phyloP scores from a whole-genome alignment of 2,888 invertebrate species.

The Agonopterix arenella region DNA sequence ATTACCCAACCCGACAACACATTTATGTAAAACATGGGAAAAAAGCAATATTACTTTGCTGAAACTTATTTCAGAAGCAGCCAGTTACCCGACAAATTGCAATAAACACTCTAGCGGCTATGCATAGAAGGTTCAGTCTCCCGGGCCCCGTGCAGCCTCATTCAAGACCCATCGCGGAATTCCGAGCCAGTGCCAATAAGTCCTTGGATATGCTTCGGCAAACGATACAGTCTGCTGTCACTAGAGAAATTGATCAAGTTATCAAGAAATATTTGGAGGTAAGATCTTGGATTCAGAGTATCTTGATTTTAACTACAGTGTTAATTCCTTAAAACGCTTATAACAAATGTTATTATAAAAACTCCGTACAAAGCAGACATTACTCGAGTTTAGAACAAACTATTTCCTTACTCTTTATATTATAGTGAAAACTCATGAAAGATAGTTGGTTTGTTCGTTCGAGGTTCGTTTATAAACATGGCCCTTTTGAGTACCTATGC shows the following conservation, averaged over 20 bases:
- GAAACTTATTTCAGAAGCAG: slow-evolving; percentile 51
- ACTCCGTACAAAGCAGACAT: too few relatives aligned
- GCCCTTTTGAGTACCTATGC: too few relatives aligned
- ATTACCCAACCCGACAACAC: too few relatives aligned
- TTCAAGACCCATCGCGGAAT: slow-evolving; percentile 69
- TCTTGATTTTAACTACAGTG: too few relatives aligned
- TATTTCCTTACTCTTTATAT: too few relatives aligned
- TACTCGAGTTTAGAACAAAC: too few relatives aligned
- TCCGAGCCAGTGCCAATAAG: slow-evolving; percentile 81
- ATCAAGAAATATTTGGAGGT: slow-evolving; percentile 88
- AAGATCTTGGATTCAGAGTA: slow-evolving; percentile 13
- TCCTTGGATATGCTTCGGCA: slow-evolving; percentile 85
- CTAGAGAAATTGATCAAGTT: slow-evolving; percentile 86
- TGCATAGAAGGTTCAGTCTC: slow-evolving; percentile 74
- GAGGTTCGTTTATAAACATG: too few relatives aligned
- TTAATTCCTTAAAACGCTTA: too few relatives aligned
- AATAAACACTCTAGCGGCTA: slow-evolving; percentile 81
- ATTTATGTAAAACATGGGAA: too few relatives aligned
- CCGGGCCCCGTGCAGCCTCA: slow-evolving; percentile 75
- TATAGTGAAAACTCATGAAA: too few relatives aligned
- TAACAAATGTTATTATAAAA: too few relatives aligned
- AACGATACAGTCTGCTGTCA: slow-evolving; percentile 86
- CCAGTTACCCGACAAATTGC: slow-evolving; percentile 80
- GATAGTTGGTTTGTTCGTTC: too few relatives aligned
- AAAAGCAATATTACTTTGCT: background rate